Conservation (phyloP, 2,113 vertebrate genomes). For the Gymnorhina tibicen region DNA sequence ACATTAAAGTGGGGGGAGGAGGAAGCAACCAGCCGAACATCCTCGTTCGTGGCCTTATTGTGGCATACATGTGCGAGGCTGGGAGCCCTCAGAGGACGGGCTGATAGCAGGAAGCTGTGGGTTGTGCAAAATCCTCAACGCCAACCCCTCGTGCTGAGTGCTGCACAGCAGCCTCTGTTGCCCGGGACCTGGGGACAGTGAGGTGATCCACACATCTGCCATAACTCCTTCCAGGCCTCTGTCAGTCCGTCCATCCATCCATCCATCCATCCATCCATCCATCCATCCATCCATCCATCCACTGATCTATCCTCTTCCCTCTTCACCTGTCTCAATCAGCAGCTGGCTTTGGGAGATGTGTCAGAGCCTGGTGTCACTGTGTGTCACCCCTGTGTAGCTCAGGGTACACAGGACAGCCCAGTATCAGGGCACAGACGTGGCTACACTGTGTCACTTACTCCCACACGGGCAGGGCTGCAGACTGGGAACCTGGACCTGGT, state of each 20-base stretch:
- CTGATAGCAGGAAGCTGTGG: rapidly evolving
- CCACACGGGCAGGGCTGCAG: rapidly evolving
- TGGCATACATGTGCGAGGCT: not conserved
- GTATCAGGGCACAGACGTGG: rapidly evolving
- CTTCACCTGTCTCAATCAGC: not conserved
- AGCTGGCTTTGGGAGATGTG: not conserved
- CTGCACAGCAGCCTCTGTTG: not conserved
- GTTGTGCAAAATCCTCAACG: not conserved
- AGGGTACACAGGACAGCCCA: not conserved
- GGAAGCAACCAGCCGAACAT: not conserved
- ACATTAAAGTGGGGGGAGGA: not conserved
- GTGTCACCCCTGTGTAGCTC: not conserved
- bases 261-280: not conserved
- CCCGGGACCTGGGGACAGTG: not conserved
- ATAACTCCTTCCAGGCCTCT: not conserved
- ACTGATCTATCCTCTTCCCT: not conserved
- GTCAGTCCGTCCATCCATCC: not conserved
- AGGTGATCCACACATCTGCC: not conserved
- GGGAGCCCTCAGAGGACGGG: not conserved
- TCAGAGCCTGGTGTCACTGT: not conserved
- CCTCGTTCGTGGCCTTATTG: rapidly evolving
- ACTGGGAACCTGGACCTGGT: not conserved
- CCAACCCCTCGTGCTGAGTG: not conserved
- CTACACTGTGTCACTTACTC: not conserved
- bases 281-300: not conserved